Evolutionary conservation across 2,113 vertebrate genomes (phyloP).

Genomic region (Oryzias woworae): DNA sequence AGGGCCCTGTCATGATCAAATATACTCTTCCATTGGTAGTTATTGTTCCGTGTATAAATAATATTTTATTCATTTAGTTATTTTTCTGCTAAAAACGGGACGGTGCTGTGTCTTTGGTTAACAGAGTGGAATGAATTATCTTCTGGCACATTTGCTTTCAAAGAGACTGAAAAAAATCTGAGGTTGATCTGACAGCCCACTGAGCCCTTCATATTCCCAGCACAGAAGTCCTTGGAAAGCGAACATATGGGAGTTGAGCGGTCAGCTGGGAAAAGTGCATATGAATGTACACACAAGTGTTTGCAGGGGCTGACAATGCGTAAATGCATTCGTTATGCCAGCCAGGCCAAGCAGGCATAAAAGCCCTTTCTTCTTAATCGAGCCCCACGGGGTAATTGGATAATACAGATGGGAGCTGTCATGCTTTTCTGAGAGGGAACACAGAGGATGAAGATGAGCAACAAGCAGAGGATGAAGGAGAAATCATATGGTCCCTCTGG

Average conservation of each 20-base stretch:
- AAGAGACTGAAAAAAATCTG: slow-evolving; percentile 17
- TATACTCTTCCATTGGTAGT: neutral
- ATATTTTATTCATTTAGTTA: neutral
- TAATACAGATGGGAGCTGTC: slow-evolving; percentile 64
- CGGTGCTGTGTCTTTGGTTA: neutral
- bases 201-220: slow-evolving; percentile 30
- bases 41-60: neutral
- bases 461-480: slow-evolving; percentile 26
- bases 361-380: slow-evolving; percentile 53
- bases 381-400: slow-evolving; percentile 44
- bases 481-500: slow-evolving; percentile 34
- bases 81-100: slow-evolving; percentile 3
- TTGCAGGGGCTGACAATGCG: slow-evolving; percentile 24
- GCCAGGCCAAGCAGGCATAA: slow-evolving; percentile 42
- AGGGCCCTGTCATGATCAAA: neutral
- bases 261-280: slow-evolving; percentile 45
- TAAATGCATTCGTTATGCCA: slow-evolving; percentile 55
- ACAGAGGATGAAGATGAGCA: slow-evolving; percentile 35
- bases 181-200: slow-evolving; percentile 10
- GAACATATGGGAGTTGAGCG: slow-evolving; percentile 53
- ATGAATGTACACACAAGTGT: slow-evolving; percentile 13
- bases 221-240: slow-evolving; percentile 7
- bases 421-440: slow-evolving; percentile 45
- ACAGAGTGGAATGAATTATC: slow-evolving; percentile 26
- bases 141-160: slow-evolving; percentile 29